Evolutionary conservation across 2,888 invertebrate genomes (phyloP), one percentile per base, ranked within the genome.

Genomic region (Lasioglossum pauxillum): DNA sequence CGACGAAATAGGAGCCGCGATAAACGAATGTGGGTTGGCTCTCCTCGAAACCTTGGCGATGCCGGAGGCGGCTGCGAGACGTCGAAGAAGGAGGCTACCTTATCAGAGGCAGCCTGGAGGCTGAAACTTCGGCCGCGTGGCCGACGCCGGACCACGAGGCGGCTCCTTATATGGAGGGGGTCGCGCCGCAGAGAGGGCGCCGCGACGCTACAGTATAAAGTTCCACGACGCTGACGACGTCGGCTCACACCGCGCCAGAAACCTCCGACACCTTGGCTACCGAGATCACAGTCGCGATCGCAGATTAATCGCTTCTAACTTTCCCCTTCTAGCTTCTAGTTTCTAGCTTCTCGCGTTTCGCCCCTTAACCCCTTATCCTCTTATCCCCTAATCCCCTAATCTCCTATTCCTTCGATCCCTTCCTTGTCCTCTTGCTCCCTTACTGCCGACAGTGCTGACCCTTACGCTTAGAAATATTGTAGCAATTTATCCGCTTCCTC

Each of bases 81-180:
- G 27, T 53, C 35, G 71, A 81, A 67, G 77, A 81, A 82, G 80
- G 73, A 67, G 83, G 75, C 75, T 85, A 75, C 73, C 82, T 90
- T 90, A 88, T 89, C 89, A 87, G 74, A 79, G 76, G 53, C 38
- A 76, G 69, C 41, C 82, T 85, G 85, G 81, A 90, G 78, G 75
- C 78, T 78, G 35, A 86, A 80, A 60, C 74, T 78, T 83, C 76
- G 75, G 78, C 88, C 89, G 88, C 90, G 93, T 91, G 77, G 80
- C 57, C 80, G 72, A 73, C 80, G 78, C 79, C 72, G 82, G 78
- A 80, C 88, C 91, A 90, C 91, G 90, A 88, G 88, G 90, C 90
- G 93, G 82, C 93, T 88, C 95, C 95, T 94, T 94, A 95, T 95
- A 94, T 94, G 94, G 94, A 90, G 92, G 92, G 93, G 89, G 87